Base-by-base conservation (phyloP, 2,797 vertebrate species). In the Propithecus deckenii region DNA sequence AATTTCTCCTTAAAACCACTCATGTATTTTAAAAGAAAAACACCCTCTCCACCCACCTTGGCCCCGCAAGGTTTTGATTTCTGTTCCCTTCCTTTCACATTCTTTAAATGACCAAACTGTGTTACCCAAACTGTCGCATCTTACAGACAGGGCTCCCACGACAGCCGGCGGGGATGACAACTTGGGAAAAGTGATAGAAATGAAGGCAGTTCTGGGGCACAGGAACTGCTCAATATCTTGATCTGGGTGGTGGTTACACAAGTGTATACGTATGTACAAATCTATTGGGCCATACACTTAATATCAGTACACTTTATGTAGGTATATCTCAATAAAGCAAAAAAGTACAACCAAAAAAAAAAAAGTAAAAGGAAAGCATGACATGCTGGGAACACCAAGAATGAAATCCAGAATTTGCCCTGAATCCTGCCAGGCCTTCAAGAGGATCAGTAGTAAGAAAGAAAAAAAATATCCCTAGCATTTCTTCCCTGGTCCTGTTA, bases 1-100 rank as follows among this genome's bases (percentile, higher is more conserved):
- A 97, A 97, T 97, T 98, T 98, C 97, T 98, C 97, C 95, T 98
- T 97, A 98, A 98, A 98, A 98, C 97, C 97, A 79, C 97, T 35
- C 76, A 81, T 97, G 95, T 94, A 97, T 94, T 96, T 97, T 97
- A 96, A 98, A 97, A 98, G 97, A 98, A 97, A 97, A 98, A 98
- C 97, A 97, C 95, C 94, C 95, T 97, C 93, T 89, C 97, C 97
- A 97, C 97, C 95, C 96, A 97, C 96, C 86, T 76, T 85, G 74
- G 94, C 95, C 95, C 75, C 94, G 96, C 81, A 78, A 97, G 81
- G 85, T 97, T 97, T 97, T 97, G 95, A 97, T 95, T 95, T 96
- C 94, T 92, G 61, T 95, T 97, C 88, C 52, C 79, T 96, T 95
- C 92, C 89, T 92, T 95, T 97, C 83, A 91, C 87, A 94, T 71